These are phyloP conservation scores for Hypsopygia costalis DNA, from an alignment of 2,888 invertebrate genomes.

Conservation along the genomic window DNA sequence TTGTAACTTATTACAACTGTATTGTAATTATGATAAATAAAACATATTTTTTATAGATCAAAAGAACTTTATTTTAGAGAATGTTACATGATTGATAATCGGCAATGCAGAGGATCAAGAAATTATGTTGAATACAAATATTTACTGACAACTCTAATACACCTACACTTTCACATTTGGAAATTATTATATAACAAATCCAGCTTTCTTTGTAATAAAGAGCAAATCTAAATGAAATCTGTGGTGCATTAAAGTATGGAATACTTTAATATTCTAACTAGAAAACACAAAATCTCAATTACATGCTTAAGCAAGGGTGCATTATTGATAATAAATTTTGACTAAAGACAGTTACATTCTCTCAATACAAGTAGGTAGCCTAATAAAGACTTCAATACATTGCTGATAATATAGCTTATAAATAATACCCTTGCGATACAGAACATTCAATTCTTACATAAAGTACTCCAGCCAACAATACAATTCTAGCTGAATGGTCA, in stretches of 20 bases:
- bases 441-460: slow-evolving; percentile 25
- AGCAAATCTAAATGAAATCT: slow-evolving; percentile 54
- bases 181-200: slow-evolving; percentile 69
- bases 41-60: slow-evolving; percentile 56
- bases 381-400: slow-evolving; percentile 42
- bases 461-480: slow-evolving; percentile 26
- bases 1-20: slow-evolving; percentile 11
- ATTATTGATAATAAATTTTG: slow-evolving; percentile 44
- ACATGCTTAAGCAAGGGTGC: slow-evolving; percentile 53
- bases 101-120: slow-evolving; percentile 78
- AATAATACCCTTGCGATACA: slow-evolving; percentile 36
- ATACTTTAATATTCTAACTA: slow-evolving; percentile 43
- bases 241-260: slow-evolving; percentile 56
- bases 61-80: slow-evolving; percentile 81
- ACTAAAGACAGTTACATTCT: slow-evolving; percentile 46
- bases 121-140: slow-evolving; percentile 73
- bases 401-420: slow-evolving; percentile 37
- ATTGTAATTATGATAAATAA: slow-evolving; percentile 17
- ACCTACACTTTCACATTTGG: slow-evolving; percentile 68
- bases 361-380: slow-evolving; percentile 48
- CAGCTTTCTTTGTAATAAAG: slow-evolving; percentile 58
- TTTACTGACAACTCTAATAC: slow-evolving; percentile 65
- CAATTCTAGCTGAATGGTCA: slow-evolving; percentile 52
- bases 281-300: slow-evolving; percentile 53
- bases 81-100: slow-evolving; percentile 78